These are phyloP conservation scores for Drosophila subobscura DNA, from an alignment of 1,140 invertebrate genomes.

Conservation along the genomic window DNA sequence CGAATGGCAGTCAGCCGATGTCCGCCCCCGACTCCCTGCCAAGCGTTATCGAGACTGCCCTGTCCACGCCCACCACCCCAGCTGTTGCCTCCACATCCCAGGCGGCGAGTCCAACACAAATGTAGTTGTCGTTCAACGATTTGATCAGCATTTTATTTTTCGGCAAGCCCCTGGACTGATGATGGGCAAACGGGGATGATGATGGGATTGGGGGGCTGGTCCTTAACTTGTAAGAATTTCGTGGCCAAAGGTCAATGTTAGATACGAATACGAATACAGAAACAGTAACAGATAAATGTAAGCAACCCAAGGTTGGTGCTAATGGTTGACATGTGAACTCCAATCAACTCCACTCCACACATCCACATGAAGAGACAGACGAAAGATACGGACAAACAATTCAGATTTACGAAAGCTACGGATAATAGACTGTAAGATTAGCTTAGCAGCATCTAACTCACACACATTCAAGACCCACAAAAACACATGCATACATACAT, in stretches of 20 bases:
- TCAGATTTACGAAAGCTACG: constrained; percentile 27
- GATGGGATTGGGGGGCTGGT: constrained; percentile 14
- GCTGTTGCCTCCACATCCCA: constrained; percentile 65
- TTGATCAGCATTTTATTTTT: constrained; percentile 83
- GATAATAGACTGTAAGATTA: constrained; percentile 29
- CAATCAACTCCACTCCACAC: not conserved
- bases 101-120: constrained; percentile 74
- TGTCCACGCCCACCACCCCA: constrained; percentile 13
- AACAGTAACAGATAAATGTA: constrained; percentile 9
- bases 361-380: constrained; percentile 20
- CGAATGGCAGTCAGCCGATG: constrained; percentile 35
- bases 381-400: constrained; percentile 8
- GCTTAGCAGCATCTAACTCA: constrained; percentile 44
- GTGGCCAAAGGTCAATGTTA: constrained; percentile 66
- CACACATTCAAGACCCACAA: constrained; percentile 45
- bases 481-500: constrained; percentile 38
- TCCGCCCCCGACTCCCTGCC: constrained; percentile 20
- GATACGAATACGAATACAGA: not conserved
- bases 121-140: constrained; percentile 83
- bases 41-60: constrained; percentile 9
- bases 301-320: constrained; percentile 70
- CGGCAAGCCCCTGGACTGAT: constrained; percentile 75
- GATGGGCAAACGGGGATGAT: constrained; percentile 14
- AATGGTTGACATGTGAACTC: constrained; percentile 35
- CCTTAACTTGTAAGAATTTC: constrained; percentile 54